phyloP scores from a whole-genome alignment of 2,797 vertebrate genomes.

The Bufotes viridis region DNA sequence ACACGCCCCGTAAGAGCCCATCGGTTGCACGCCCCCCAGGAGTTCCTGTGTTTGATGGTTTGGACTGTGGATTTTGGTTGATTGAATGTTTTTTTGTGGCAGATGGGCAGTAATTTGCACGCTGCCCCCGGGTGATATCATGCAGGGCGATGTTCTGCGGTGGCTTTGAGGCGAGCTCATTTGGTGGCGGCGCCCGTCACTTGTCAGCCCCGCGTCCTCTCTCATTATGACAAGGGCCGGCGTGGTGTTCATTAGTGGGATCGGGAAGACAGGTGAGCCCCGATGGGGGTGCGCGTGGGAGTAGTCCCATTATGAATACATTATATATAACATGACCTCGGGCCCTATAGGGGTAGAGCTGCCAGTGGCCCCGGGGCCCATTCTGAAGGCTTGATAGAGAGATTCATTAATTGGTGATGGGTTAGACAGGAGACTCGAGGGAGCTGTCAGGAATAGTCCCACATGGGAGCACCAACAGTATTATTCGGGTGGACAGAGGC shows the following conservation, averaged over 20 bases:
- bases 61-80: too few species aligned
- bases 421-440: constrained; percentile 4
- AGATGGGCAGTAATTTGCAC: not conserved
- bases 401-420: not conserved
- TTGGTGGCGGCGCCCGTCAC: not conserved
- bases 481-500: too few species aligned
- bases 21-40: too few species aligned
- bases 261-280: not conserved
- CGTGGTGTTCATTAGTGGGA: not conserved
- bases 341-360: not conserved
- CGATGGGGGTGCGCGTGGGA: not conserved
- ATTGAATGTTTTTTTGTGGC: too few species aligned
- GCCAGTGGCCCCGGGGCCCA: not conserved
- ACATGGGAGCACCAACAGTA: too few species aligned
- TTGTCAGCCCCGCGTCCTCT: not conserved
- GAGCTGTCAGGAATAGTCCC: not conserved
- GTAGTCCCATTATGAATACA: not conserved
- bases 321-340: constrained; percentile 7
- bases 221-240: not conserved
- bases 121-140: not conserved
- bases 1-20: not conserved
- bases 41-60: too few species aligned
- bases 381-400: not conserved
- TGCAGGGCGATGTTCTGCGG: too few species aligned
- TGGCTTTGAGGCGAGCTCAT: too few species aligned